Base-by-base conservation (phyloP, 2,113 vertebrate species). In the Phylloscopus trochiloides region DNA sequence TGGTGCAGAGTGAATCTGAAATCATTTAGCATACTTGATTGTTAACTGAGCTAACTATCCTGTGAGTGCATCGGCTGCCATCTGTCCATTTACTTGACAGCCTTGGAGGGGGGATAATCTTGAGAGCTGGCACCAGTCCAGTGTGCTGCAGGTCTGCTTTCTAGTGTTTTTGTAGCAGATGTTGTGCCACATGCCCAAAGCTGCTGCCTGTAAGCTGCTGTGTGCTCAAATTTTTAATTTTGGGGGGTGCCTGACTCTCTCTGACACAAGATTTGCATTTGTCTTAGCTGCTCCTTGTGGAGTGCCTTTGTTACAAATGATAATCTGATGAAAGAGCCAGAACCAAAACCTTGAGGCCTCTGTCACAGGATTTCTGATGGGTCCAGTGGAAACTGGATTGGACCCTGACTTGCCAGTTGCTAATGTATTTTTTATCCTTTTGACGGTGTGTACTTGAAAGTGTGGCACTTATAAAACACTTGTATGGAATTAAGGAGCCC, bases 61-160 rank as follows among this genome's bases (percentile, higher is more conserved):
- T 75, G 94, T 15, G 72, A 91, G 92, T 90, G 48, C 62, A 24
- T 88, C 25, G 17, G 91, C 88, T 96, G 97, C 98, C 98, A 98
- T 98, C 98, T 98, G 98, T 97, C 97, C 96, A 11, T 80, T 92
- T 73, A 74, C 96, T 93, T 94, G 97, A 97, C 97, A 97, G 95
- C 95, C 96, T 93, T 95, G 95, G 96, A 40, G 43, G 95, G 94
- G 87, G 58, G 92, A 63, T 76, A 83, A 67, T 88, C 73, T 58
- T 6, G 75, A 76, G 95, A 84, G 84, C 95, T 98, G 98, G 98
- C 98, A 83, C 77, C 1, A 50, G 21, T 93, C 97, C 98, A 98
- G 76, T 14, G 58, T 78, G 96, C 96, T 9, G 45, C 90, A 96
- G 96, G 84, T 97, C 77, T 97, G 94, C 97, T 98, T 97, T 96